Base-by-base conservation (phyloP, 2,113 vertebrate genomes). In the Kryptolebias marmoratus region DNA sequence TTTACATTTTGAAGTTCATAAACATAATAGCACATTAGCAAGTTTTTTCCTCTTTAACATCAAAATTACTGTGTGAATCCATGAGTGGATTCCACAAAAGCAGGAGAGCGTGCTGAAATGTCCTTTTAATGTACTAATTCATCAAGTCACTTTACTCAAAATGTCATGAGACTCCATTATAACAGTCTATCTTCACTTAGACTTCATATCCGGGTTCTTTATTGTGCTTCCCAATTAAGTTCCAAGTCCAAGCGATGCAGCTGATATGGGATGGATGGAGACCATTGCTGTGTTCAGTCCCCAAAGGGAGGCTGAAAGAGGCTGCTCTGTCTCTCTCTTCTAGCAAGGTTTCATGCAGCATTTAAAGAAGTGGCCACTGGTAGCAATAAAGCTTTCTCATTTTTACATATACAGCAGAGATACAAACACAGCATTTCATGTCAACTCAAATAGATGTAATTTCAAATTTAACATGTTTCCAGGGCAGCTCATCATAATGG, bases 201-300 rank as follows among this genome's bases (percentile, higher is more conserved):
- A 44, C 39, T 57, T 60, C 61, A 70, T 78, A 50, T 22, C 63
- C 48, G 39, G 22, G 55, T 28, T 77, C 59, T 85, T 31, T 81
- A 9, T 80, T 76, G 71, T 59, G 66, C 55, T 69, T 71, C 63
- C 60, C 39, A 36, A 60, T 87, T 75, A 71, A 75, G 53, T 79
- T 81, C 74, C 63, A 53, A 22, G 67, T 79, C 64, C 71, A 82
- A 66, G 58, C 55, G 10, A 54, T 68, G 55, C 7, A 11, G 53
- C 45, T 61, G 56, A 74, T 83, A 45, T 28, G 54, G 70, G 71
- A 69, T 13, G 70, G 71, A 69, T 13, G n/a, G 50, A 60, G 63
- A 71, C 70, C 71, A 75, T 42, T 59, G 67, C 75, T 89, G 85
- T 74, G 74, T 72, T 79, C 58, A 9, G 56, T 31, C 67, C 65